Evolutionary conservation across 2,797 vertebrate species (phyloP).

Genomic region (Cottoperca gobio): DNA sequence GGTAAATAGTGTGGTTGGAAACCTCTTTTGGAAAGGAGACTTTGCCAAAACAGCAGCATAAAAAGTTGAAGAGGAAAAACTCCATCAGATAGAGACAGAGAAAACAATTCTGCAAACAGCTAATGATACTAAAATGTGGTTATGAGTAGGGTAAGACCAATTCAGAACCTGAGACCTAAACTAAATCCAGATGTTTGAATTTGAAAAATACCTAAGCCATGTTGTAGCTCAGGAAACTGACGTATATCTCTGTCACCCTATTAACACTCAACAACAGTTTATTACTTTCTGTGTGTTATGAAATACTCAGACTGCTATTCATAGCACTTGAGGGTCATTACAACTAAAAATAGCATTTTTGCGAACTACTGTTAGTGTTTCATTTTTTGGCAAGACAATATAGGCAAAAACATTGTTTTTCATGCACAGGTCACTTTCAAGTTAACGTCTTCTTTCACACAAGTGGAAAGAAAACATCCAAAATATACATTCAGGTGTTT

Average conservation of each 20-base stretch:
- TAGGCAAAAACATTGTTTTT: no score
- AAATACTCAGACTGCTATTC: slow-evolving; percentile 47
- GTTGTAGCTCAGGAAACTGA: slow-evolving; percentile 31
- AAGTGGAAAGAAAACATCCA: no score
- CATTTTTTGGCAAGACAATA: no score
- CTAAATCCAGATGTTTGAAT: slow-evolving; percentile 41
- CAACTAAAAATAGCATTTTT: slow-evolving; percentile 39
- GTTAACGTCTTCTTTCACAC: no score
- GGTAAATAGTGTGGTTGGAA: neutral
- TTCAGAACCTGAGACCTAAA: neutral
- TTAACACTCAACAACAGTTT: slow-evolving; percentile 30
- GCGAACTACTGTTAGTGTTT: neutral
- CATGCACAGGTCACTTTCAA: no score
- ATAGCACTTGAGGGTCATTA: slow-evolving; percentile 22
- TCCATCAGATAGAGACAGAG: neutral
- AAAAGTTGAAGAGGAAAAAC: neutral
- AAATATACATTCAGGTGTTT: no score
- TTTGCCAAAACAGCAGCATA: neutral
- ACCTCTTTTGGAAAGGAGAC: neutral
- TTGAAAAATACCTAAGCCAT: neutral
- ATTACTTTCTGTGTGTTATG: slow-evolving; percentile 24
- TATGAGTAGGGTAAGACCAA: neutral
- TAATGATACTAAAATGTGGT: neutral
- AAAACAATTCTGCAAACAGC: neutral
- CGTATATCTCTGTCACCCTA: slow-evolving; percentile 21